Evolutionary conservation across 1,140 invertebrate genomes (phyloP).

Genomic region (Bombus affinis): DNA sequence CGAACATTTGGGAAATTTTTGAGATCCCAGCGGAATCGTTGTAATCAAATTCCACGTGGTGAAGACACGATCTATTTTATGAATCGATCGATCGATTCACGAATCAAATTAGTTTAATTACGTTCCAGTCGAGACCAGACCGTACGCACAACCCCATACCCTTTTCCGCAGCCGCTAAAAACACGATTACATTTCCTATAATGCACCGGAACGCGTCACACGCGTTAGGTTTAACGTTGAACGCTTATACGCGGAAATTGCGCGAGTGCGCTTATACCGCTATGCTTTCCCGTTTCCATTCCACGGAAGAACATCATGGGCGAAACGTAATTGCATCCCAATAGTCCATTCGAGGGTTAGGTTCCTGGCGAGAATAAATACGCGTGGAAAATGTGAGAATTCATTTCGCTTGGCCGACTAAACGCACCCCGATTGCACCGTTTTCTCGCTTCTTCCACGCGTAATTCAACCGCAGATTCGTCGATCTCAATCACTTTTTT

Average conservation of each 20-base stretch:
- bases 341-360: background rate
- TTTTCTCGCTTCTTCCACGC: background rate
- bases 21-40: background rate
- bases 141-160: background rate
- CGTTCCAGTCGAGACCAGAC: background rate
- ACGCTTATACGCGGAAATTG: conserved; percentile 42
- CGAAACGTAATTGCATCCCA: conserved; percentile 30
- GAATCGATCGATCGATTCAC: conserved; percentile 15
- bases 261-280: background rate
- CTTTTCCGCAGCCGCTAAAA: conserved; percentile 1
- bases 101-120: conserved; percentile 48
- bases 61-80: background rate
- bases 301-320: conserved; percentile 17
- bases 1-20: background rate
- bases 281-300: conserved; percentile 18
- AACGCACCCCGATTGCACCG: background rate
- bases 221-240: conserved; percentile 42
- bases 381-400: conserved; percentile 17
- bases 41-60: conserved; percentile 8
- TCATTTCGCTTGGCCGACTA: background rate
- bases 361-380: conserved; percentile 22
- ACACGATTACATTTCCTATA: conserved; percentile 47
- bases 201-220: conserved; percentile 33
- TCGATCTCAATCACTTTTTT: background rate
- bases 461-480: background rate